Conservation (phyloP, 2,888 invertebrate species). For the Chorisops tibialis region DNA sequence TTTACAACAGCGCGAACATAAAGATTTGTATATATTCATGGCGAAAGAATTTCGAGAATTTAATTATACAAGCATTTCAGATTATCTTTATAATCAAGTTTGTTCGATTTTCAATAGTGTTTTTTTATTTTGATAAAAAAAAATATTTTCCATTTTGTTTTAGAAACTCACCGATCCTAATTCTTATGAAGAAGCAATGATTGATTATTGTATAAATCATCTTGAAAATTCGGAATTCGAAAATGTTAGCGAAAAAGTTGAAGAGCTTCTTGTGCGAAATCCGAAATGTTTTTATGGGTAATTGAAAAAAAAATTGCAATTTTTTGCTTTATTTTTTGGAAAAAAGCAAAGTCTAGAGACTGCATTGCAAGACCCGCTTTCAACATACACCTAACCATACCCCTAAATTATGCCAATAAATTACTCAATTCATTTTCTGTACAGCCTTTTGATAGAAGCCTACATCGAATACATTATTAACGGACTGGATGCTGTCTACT, state of each 20-base stretch:
- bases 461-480: conserved; percentile 13
- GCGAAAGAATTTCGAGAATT: conserved; percentile 21
- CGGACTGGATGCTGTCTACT: not conserved
- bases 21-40: conserved; percentile 9
- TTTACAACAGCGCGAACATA: not conserved
- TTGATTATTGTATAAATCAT: conserved; percentile 18
- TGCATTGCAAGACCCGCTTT: no score
- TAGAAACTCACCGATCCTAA: conserved; percentile 1
- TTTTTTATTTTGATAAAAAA: not conserved
- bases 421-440: not conserved
- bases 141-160: not conserved
- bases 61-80: not conserved
- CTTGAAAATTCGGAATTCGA: conserved; percentile 5
- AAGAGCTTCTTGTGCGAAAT: conserved; percentile 2
- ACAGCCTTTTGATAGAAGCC: conserved; percentile 16
- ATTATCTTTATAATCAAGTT: conserved; percentile 13
- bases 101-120: not conserved
- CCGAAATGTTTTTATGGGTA: conserved; percentile 20
- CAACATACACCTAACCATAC: no score
- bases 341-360: no score
- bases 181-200: conserved; percentile 7
- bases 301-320: not conserved
- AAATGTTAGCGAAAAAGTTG: not conserved
- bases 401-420: no score
- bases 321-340: not conserved